Evolutionary conservation across 2,797 vertebrate species (phyloP).

Genomic region (Simalia tracyae): DNA sequence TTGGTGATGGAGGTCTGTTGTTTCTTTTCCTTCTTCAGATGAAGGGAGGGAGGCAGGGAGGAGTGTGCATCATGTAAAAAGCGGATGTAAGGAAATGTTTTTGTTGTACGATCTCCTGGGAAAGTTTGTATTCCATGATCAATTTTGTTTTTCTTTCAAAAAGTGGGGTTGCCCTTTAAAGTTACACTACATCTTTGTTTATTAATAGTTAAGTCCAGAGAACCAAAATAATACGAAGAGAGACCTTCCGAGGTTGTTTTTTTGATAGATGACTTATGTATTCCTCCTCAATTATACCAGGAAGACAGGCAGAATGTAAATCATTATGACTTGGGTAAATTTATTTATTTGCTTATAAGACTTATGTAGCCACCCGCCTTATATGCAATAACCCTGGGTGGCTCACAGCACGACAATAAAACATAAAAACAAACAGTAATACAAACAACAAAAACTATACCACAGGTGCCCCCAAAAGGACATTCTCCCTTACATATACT

Average conservation of each 20-base stretch:
- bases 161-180: conserved; percentile 59
- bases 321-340: conserved; percentile 57
- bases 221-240: conserved; percentile 45
- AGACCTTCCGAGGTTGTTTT: conserved; percentile 44
- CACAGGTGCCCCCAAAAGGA: background rate
- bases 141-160: conserved; percentile 64
- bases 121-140: conserved; percentile 55
- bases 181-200: conserved; percentile 56
- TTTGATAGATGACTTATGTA: conserved; percentile 46
- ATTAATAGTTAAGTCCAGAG: conserved; percentile 39
- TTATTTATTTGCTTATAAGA: background rate
- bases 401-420: background rate
- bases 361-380: background rate
- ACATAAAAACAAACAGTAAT: background rate
- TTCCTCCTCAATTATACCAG: conserved; percentile 46
- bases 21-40: background rate
- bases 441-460: background rate
- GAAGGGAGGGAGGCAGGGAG: background rate
- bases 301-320: conserved; percentile 49
- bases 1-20: background rate
- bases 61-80: background rate
- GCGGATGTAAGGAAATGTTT: background rate
- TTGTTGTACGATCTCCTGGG: background rate
- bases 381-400: background rate
- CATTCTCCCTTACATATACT: background rate